Evolutionary conservation across 2,888 invertebrate genomes (phyloP), one percentile per base, ranked within the genome.

Genomic region (Macrophya annulata): DNA sequence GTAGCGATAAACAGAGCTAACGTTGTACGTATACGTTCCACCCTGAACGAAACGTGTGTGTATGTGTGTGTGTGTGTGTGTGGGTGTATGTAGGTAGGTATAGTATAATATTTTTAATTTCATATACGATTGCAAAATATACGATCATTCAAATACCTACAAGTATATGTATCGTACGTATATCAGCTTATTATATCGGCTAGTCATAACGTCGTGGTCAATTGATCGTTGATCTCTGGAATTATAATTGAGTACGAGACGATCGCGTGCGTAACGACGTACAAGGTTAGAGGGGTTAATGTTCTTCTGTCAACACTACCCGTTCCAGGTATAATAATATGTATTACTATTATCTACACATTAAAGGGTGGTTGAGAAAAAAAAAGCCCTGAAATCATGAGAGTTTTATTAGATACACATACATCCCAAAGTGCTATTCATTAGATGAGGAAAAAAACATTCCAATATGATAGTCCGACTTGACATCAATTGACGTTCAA

Each of bases 171-270:
- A 62, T n/a, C n/a, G n/a, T 62, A 48, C 12, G 62, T 62, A 62
- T 21, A 21, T 59, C 9, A n/a, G 25, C 4, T 21, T 62, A 62
- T 62, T 71, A 40, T 37, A 74, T 74, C 71, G 45, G 48, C 76
- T 31, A 17, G 21, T 48, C 76, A 77, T 77, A 51, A 21, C n/a
- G 9, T 55, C 48, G 48, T 48, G 81, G 81, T 81, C 81, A 81
- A 81, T 81, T 62, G 81, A 81, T 81, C 59, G 62, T 81, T 81
- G 81, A 81, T 81, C 81, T 51, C 59, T 40, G 59, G 25, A 59
- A 81, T 62, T 81, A 81, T 81, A 59, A 81, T 81, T 62, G 25
- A 81, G 43, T 43, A 62, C 40, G 62, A 15, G 59, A 43, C 81
- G 81, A 77, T 81, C 59, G 81, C 81, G 81, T 81, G 81, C 43